Evolutionary conservation across 2,888 invertebrate genomes (phyloP), one percentile per base, ranked within the genome.

Genomic region (Abscondita cerata): DNA sequence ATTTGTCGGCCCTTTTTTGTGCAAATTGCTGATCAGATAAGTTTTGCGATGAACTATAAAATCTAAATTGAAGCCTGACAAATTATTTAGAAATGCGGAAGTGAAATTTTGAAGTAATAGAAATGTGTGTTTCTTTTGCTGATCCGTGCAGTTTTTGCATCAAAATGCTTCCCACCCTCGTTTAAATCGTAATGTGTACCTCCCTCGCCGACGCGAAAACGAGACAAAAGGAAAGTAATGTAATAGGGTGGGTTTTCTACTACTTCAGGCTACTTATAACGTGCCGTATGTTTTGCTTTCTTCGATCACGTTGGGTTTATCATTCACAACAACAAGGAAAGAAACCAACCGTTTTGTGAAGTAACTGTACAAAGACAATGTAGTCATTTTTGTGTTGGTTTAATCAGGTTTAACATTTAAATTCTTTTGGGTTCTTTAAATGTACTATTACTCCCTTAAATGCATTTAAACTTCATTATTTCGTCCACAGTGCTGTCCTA

Each of bases 211-310:
- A 60, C 52, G 51, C 61, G 56, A 61, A 56, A 55, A 52, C 55
- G 52, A 60, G 60, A 56, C 61, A 61, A 56, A 61, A 61, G 61
- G 31, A 55, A 44, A 56, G 52, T 61, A 55, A 56, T 56, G 61
- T 51, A 55, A 56, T 52, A 38, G 61, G 61, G 56, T 8, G 25
- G 59, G 31, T 50, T 38, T 54, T 40, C 46, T 46, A 33, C 31
- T 40, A 40, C 25, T 46, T 38, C 34, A 19, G 31, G 61, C 34
- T 38, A 61, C 51, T 61, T 61, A 54, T 19, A 13, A 13, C 25
- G 40, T 48, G 50, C 50, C 60, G 54, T 55, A 54, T 50, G 60
- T 44, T 55, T 3, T 19, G 41, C 19, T 40, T 51, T 54, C 40
- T 47, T 46, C 44, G 15, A 52, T 12, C 34, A 25, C 4, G 40